Evolutionary conservation across 2,113 vertebrate genomes (phyloP).

Genomic region (Casuarius casuarius): DNA sequence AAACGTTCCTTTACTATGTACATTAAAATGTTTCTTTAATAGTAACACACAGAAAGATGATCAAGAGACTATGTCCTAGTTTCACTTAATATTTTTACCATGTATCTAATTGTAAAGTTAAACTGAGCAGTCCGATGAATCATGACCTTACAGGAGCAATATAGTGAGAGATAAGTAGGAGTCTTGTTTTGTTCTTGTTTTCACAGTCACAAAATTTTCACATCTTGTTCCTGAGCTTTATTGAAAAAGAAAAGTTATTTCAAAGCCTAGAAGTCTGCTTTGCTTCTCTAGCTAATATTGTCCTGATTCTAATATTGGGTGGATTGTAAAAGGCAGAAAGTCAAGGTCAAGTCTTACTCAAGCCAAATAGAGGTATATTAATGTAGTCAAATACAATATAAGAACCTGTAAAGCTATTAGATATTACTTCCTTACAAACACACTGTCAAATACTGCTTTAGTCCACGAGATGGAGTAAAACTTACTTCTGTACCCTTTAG

Average conservation of each 20-base stretch:
- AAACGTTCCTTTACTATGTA: not conserved
- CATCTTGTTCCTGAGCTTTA: not conserved
- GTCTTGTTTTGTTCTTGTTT: not conserved
- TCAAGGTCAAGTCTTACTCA: not conserved
- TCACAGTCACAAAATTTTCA: not conserved
- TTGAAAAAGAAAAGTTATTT: not conserved
- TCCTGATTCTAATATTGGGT: not conserved
- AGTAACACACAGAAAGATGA: not conserved
- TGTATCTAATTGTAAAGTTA: not conserved
- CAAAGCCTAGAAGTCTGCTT: not conserved
- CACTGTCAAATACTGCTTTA: not conserved
- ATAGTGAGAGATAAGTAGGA: not conserved
- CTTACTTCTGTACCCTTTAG: not conserved
- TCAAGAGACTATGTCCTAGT: not conserved
- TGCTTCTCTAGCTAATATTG: not conserved
- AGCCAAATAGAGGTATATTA: not conserved
- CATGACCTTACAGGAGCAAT: not conserved
- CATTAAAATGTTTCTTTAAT: not conserved
- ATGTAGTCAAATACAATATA: not conserved
- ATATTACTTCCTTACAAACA: not conserved
- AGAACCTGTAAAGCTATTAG: not conserved
- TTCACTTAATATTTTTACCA: not conserved
- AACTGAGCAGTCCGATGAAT: not conserved
- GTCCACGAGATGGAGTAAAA: conserved; percentile 55
- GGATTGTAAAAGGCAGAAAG: not conserved